Conservation (phyloP, 2,888 invertebrate species). For the Oxystoma pomonae region DNA sequence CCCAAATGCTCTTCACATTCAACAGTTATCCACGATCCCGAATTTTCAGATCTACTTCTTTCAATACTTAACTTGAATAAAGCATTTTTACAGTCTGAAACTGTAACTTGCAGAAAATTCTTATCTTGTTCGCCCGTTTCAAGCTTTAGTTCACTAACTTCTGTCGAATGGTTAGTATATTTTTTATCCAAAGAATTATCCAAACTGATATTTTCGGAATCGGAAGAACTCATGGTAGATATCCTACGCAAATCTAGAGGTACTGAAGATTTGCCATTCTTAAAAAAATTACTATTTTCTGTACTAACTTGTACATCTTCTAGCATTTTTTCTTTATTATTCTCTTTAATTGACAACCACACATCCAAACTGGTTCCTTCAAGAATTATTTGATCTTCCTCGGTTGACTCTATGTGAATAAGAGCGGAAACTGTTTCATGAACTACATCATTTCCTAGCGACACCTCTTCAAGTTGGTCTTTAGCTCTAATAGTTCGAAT, state of each 20-base stretch:
- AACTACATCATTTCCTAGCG: conserved; percentile 36
- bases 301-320: conserved; percentile 43
- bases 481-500: conserved; percentile 29
- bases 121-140: conserved; percentile 43
- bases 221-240: conserved; percentile 44
- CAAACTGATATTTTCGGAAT: conserved; percentile 44
- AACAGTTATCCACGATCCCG: conserved; percentile 63
- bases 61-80: conserved; percentile 46
- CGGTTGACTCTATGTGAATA: conserved; percentile 32
- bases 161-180: conserved; percentile 52
- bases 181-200: conserved; percentile 47
- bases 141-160: conserved; percentile 58
- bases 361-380: conserved; percentile 49
- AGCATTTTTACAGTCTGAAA: conserved; percentile 50
- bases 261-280: conserved; percentile 39
- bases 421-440: conserved; percentile 35
- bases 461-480: conserved; percentile 36
- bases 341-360: conserved; percentile 46
- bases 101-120: conserved; percentile 50
- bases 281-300: conserved; percentile 48
- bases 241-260: conserved; percentile 44
- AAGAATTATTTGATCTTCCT: conserved; percentile 40
- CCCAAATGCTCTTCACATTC: conserved; percentile 66
- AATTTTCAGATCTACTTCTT: conserved; percentile 63
- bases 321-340: conserved; percentile 39